Evolutionary conservation across 2,113 vertebrate genomes (phyloP).

Genomic region (Anarhynchus alexandrinus): DNA sequence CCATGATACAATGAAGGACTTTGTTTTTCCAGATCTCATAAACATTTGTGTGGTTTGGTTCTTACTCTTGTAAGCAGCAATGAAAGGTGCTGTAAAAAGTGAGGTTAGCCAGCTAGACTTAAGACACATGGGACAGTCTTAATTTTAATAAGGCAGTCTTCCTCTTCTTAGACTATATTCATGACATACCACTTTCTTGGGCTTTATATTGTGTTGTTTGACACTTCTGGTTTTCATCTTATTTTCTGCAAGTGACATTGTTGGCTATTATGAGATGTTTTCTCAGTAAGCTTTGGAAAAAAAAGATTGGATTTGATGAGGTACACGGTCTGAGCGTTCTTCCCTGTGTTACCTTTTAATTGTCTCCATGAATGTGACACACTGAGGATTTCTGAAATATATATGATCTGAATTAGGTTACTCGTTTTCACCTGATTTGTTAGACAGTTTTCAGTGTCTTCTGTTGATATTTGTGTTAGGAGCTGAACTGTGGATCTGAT

Average conservation of each 20-base stretch:
- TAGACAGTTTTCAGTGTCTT: neutral
- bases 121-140: neutral
- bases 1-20: neutral
- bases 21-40: neutral
- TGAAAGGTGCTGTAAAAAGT: neutral
- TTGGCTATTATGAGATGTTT: neutral
- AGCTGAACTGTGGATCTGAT: neutral
- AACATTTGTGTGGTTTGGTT: neutral
- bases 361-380: neutral
- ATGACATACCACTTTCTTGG: neutral
- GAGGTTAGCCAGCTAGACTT: neutral
- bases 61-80: neutral
- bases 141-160: neutral
- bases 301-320: neutral
- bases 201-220: neutral
- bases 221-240: neutral
- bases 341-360: neutral
- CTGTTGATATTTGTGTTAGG: neutral
- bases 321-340: neutral
- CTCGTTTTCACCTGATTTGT: neutral
- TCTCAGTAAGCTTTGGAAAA: neutral
- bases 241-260: neutral
- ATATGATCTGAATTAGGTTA: neutral
- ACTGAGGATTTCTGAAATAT: neutral
- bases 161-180: neutral